Evolutionary conservation across 2,888 invertebrate species (phyloP).

Genomic region (Hesperia comma): DNA sequence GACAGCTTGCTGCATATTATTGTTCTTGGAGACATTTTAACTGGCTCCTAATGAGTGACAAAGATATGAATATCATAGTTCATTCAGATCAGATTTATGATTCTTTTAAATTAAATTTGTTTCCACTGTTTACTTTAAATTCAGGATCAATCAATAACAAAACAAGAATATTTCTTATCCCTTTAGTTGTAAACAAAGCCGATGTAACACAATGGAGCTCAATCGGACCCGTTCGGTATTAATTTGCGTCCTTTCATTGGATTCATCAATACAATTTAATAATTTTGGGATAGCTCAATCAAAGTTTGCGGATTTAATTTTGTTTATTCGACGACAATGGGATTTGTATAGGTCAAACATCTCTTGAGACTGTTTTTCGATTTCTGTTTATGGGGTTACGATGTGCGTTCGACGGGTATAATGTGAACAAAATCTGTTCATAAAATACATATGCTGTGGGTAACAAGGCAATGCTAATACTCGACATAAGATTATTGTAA

Average conservation of each 20-base stretch:
- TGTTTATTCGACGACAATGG: constrained; percentile 38
- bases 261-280: constrained; percentile 51
- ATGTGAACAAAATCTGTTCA: not conserved
- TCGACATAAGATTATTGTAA: not conserved
- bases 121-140: too few relatives aligned
- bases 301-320: constrained; percentile 43
- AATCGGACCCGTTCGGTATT: constrained; percentile 48
- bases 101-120: too few relatives aligned
- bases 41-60: not conserved
- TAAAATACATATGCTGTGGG: too few relatives aligned
- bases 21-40: not conserved
- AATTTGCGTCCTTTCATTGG: constrained; percentile 53
- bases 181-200: constrained; percentile 47
- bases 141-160: constrained; percentile 27
- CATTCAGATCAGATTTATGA: not conserved
- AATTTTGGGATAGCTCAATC: constrained; percentile 46
- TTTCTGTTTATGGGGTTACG: not conserved
- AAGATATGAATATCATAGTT: not conserved
- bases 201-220: constrained; percentile 45
- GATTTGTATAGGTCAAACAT: constrained; percentile 29
- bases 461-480: not conserved
- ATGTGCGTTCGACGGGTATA: constrained; percentile 8
- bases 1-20: constrained; percentile 13
- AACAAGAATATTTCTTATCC: constrained; percentile 45
- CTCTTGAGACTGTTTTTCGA: constrained; percentile 21